A percentile compares a stretch with the other conserved stretches of the same genome.
Evolutionary conservation across 2,888 invertebrate genomes (phyloP).

Genomic region (Caenorhabditis afra): DNA sequence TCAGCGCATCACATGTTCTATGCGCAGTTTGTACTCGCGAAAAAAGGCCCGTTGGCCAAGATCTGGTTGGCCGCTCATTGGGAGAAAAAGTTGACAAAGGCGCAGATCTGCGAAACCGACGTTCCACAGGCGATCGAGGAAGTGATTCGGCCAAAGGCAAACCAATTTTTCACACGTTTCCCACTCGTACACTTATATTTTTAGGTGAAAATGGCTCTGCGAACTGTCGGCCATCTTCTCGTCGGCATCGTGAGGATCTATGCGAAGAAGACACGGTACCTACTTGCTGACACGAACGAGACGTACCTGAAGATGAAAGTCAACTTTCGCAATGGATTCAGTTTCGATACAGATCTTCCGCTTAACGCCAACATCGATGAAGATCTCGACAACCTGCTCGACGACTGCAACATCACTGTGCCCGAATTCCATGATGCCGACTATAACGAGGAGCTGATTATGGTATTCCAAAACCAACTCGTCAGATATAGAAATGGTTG

Average conservation of each 20-base stretch:
- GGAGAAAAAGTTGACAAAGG: slow-evolving; percentile 99
- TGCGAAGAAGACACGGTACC: slow-evolving; percentile 96
- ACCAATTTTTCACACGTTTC: background rate
- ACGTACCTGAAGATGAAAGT: slow-evolving; percentile 88
- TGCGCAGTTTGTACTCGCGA: slow-evolving; percentile 58
- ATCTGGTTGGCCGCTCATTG: slow-evolving; percentile 99
- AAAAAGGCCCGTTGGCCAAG: slow-evolving; percentile 94
- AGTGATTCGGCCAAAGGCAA: slow-evolving; percentile 94
- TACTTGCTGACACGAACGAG: slow-evolving; percentile 98
- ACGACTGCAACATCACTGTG: slow-evolving; percentile 49
- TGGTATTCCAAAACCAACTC: slow-evolving; percentile 25
- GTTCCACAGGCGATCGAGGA: slow-evolving; percentile 99
- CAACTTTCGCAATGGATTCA: slow-evolving; percentile 54
- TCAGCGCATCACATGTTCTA: slow-evolving; percentile 56
- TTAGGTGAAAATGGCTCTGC: slow-evolving; percentile 94
- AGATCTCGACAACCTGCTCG: slow-evolving; percentile 8
- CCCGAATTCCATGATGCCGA: slow-evolving; percentile 51
- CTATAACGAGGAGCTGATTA: slow-evolving; percentile 33
- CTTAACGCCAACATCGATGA: slow-evolving; percentile 35
- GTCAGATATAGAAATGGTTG: no score
- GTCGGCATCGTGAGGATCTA: slow-evolving; percentile 98
- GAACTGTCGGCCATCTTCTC: slow-evolving; percentile 97
- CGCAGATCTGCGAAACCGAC: slow-evolving; percentile 98
- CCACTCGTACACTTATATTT: no score
- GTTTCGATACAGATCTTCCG: slow-evolving; percentile 28